Percentiles rank a stretch among this genome's conserved stretches.
Conservation (phyloP, 53 echinoderm and acorn worm genomes). For the Pentamera pediparva region DNA sequence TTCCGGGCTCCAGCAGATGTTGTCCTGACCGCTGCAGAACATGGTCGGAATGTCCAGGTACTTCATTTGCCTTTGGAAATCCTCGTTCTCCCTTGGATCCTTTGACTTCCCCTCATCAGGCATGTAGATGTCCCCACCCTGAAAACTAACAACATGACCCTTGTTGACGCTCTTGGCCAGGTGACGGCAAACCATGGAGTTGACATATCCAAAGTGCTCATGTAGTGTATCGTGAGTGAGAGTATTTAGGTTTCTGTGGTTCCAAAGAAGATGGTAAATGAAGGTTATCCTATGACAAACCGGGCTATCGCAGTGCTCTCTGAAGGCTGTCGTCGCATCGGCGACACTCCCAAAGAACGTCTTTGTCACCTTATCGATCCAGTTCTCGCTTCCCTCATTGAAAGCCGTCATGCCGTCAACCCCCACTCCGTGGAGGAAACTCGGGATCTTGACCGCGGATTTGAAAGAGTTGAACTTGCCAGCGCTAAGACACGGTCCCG, state of each 20-base stretch:
- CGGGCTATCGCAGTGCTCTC: conserved; percentile 58
- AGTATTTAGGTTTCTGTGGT: conserved; percentile 47
- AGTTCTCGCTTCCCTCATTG: conserved; percentile 19
- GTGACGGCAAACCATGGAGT: conserved; percentile 38
- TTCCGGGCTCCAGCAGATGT: conserved; percentile 52
- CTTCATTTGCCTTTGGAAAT: conserved; percentile 32
- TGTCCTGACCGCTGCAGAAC: conserved; percentile 58
- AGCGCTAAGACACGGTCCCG: conserved; percentile 43
- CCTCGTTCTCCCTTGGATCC: conserved; percentile 22
- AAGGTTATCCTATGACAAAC: conserved; percentile 69
- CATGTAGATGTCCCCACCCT: conserved; percentile 50
- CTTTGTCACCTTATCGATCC: conserved; percentile 32
- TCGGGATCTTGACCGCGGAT: conserved; percentile 35
- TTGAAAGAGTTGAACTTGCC: conserved; percentile 48
- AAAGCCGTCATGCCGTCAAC: conserved; percentile 54
- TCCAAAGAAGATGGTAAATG: conserved; percentile 54
- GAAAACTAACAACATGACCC: conserved; percentile 36
- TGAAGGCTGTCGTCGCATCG: conserved; percentile 37
- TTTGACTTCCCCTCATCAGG: conserved; percentile 37
- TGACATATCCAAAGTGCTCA: conserved; percentile 50
- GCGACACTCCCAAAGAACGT: conserved; percentile 39
- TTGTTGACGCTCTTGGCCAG: conserved; percentile 43
- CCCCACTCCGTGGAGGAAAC: conserved; percentile 50
- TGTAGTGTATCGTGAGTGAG: conserved; percentile 60
- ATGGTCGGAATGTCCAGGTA: conserved; percentile 55